Conservation (phyloP, 1,140 invertebrate genomes). For the Scylla paramamosain region DNA sequence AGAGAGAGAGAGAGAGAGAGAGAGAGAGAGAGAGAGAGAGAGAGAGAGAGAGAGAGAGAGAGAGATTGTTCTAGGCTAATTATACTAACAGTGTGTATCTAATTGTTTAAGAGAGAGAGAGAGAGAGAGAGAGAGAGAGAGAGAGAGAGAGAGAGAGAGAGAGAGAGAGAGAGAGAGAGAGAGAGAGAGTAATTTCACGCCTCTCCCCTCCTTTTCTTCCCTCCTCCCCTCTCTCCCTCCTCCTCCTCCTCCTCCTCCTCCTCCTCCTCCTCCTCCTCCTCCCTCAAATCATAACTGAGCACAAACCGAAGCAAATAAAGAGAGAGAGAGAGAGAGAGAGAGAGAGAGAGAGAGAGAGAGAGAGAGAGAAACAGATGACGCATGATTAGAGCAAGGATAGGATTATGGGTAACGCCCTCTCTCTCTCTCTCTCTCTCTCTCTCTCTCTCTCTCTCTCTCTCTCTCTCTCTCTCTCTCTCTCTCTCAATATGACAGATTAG, state of each 20-base stretch:
- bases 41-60: slow-evolving; percentile 30
- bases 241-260: no score
- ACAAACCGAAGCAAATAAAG: background rate
- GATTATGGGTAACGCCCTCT: background rate
- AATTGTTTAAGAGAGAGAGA: background rate
- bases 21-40: slow-evolving; percentile 46
- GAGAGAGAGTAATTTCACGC: background rate
- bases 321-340: background rate
- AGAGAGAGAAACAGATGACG: background rate
- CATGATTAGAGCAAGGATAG: background rate
- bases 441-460: background rate
- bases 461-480: slow-evolving; percentile 3
- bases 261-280: background rate
- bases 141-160: background rate
- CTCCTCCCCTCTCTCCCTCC: background rate
- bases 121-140: slow-evolving; percentile 32
- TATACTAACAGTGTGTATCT: background rate
- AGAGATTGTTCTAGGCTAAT: background rate
- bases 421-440: background rate
- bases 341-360: no score
- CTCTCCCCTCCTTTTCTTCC: background rate
- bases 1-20: slow-evolving; percentile 32
- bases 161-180: background rate
- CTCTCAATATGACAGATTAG: background rate
- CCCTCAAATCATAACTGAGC: background rate